Evolutionary conservation across 2,797 vertebrate genomes (phyloP).

Genomic region (Discoglossus pictus): DNA sequence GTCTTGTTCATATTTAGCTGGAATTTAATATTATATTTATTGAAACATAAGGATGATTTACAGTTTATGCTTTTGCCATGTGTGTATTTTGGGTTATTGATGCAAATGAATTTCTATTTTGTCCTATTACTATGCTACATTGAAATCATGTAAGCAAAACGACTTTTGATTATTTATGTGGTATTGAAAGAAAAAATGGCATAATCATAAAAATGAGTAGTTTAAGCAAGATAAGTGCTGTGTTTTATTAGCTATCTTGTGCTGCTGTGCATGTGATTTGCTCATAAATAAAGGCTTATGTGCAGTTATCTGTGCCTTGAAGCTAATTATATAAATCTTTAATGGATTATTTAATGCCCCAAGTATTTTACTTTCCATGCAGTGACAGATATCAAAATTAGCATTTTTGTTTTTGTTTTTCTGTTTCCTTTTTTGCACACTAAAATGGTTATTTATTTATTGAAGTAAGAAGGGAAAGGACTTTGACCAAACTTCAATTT

Average conservation of each 20-base stretch:
- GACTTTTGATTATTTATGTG: slow-evolving; percentile 19
- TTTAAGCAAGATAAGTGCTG: slow-evolving; percentile 37
- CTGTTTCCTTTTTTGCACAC: too few relatives aligned
- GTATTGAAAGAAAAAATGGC: slow-evolving; percentile 33
- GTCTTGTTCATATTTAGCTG: too few relatives aligned
- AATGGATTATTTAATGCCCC: slow-evolving; percentile 30
- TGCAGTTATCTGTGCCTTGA: slow-evolving; percentile 28
- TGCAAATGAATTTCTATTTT: slow-evolving; percentile 6
- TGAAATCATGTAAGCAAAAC: slow-evolving; percentile 18
- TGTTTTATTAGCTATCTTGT: slow-evolving; percentile 16
- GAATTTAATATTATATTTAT: too few relatives aligned
- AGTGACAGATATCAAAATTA: slow-evolving; percentile 33
- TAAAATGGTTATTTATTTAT: slow-evolving; percentile 23
- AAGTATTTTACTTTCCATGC: slow-evolving; percentile 44
- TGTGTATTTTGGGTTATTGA: background rate
- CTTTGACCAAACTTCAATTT: slow-evolving; percentile 6
- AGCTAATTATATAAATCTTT: slow-evolving; percentile 42
- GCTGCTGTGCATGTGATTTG: slow-evolving; percentile 33
- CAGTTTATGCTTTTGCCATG: too few relatives aligned
- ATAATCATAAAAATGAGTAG: slow-evolving; percentile 41
- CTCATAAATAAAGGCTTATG: slow-evolving; percentile 22
- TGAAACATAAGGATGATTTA: too few relatives aligned
- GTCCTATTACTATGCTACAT: background rate
- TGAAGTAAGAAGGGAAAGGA: slow-evolving; percentile 3
- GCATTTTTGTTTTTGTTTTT: slow-evolving; percentile 17